Percentiles rank a stretch among this genome's conserved stretches.
phyloP scores from a whole-genome alignment of 2,888 invertebrate species.

The Pyrgus malvae region DNA sequence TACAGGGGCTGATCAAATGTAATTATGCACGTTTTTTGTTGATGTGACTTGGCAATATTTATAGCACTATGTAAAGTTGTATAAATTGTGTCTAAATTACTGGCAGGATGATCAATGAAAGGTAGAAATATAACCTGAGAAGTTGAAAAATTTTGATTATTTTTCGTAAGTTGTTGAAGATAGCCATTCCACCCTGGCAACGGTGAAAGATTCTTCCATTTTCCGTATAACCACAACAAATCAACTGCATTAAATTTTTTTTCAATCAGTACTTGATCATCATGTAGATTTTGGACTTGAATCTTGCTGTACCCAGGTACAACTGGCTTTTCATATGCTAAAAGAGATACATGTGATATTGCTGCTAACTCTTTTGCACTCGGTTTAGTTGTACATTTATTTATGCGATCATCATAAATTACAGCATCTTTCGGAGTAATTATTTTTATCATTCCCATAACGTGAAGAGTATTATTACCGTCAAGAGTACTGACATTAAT shows the following conservation, averaged over 20 bases:
- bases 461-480: constrained; percentile 34
- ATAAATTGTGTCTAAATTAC: constrained; percentile 42
- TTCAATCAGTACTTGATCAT: constrained; percentile 32
- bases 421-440: constrained; percentile 29
- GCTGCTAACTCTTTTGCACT: constrained; percentile 37
- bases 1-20: constrained; percentile 46
- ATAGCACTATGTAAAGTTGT: constrained; percentile 40
- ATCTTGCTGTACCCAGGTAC: constrained; percentile 39
- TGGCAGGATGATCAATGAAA: constrained; percentile 47
- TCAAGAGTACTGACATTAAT: constrained; percentile 36
- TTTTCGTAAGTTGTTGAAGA: constrained; percentile 43
- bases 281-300: constrained; percentile 38
- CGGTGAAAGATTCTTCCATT: constrained; percentile 40
- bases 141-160: constrained; percentile 36
- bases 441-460: constrained; percentile 35
- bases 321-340: constrained; percentile 36
- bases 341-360: constrained; percentile 38
- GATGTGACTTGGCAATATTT: constrained; percentile 28
- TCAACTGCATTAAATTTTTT: constrained; percentile 30
- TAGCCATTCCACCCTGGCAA: constrained; percentile 40
- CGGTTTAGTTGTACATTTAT: too few relatives aligned
- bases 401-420: too few relatives aligned
- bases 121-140: constrained; percentile 43
- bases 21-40: constrained; percentile 37
- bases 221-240: constrained; percentile 43